phyloP scores from a whole-genome alignment of 2,888 invertebrate genomes.

The Dinocampus coccinellae region DNA sequence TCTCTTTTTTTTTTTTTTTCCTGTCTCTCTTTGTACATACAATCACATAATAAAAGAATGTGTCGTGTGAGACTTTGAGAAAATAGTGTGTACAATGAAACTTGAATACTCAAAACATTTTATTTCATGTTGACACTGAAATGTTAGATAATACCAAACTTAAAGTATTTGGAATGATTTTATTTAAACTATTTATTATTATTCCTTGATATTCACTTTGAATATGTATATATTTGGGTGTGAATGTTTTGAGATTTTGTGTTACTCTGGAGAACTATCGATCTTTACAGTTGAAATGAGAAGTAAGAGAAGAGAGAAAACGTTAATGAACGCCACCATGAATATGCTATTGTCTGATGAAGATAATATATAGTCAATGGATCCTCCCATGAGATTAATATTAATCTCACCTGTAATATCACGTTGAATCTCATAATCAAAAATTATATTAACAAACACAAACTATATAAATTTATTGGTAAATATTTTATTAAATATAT shows the following conservation, averaged over 20 bases:
- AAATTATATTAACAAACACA: background rate
- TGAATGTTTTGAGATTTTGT: no score
- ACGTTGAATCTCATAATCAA: no score
- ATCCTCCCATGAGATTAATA: constrained; percentile 1
- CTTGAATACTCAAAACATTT: background rate
- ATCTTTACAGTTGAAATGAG: constrained; percentile 17
- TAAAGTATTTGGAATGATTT: constrained; percentile 25
- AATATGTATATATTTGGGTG: background rate
- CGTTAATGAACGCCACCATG: background rate
- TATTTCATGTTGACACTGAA: background rate
- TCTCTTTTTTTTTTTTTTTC: no score
- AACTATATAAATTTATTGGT: background rate
- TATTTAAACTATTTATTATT: constrained; percentile 29
- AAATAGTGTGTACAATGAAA: background rate
- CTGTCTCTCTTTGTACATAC: background rate
- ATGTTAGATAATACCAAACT: background rate
- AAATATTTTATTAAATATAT: no score
- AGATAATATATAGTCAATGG: constrained; percentile 11
- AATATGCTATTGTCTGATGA: background rate
- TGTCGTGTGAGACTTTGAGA: background rate
- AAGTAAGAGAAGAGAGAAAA: no score
- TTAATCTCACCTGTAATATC: background rate
- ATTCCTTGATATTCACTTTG: background rate
- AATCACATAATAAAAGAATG: background rate
- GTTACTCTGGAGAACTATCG: constrained; percentile 20